Evolutionary conservation across 2,888 invertebrate genomes (phyloP), one percentile per base, ranked within the genome.

Genomic region (Hipparchia sbordonii): DNA sequence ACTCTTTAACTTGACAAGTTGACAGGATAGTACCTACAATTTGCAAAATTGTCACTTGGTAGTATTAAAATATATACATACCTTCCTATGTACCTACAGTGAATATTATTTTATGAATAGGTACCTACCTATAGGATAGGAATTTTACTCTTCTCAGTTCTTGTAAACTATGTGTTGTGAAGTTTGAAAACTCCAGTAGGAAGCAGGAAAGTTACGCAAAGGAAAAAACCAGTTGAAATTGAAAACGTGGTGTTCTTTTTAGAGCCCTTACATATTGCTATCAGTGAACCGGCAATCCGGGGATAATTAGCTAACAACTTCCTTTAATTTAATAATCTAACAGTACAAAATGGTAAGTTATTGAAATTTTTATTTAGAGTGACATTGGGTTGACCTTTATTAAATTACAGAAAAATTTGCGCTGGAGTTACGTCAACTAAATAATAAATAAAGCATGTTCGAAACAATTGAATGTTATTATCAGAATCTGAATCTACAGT

Each of bases 381-480:
- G 92, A 92, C 92, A 88, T 92, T 91, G 85, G 81, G 77, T 82
- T 90, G 92, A 92, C 92, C 92, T 92, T 87, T 77, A 63, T 52
- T 59, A 60, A 0, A 39, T 33, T 10, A 59, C 9, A 60, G 56
- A 71, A 59, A 72, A 68, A 60, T 10, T 60, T 46, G 9, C 52
- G 13, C 8, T 57, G 48, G 60, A 52, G 45, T 52, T 68, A 57
- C 13, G 13, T 56, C 66, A 3, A 45, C 45, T 45, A 57, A 23
- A 46, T 46, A 56, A 66, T 7, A 54, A 51, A 13, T 63, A 51
- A 51, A n/a, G 46, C 45, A 57, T 48, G 52, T 61, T 61, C 51
- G 39, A 69, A 60, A 61, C 33, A 69, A 45, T 6, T 52, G 60
- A 52, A 61, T 52, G 39, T 61, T 61, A 68, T 5, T 48, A 65